Percentiles rank a stretch among this genome's conserved stretches.
Evolutionary conservation across 37 sponge, comb jelly and placozoan genomes (phyloP).

Genomic region (Halisarca cf. caerulea): DNA sequence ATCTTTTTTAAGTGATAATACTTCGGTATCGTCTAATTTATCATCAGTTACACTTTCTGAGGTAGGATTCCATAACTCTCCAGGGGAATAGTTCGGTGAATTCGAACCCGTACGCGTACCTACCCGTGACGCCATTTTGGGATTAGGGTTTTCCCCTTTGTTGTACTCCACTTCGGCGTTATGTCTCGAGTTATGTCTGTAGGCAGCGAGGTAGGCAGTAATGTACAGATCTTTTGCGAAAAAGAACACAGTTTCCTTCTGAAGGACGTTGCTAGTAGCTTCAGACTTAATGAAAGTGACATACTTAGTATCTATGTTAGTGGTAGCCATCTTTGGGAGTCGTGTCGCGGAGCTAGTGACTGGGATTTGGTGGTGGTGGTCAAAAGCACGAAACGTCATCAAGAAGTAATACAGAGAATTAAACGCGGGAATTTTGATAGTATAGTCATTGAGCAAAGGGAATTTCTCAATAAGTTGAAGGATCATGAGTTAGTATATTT

Average conservation of each 20-base stretch:
- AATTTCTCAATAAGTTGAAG: constrained; percentile 28
- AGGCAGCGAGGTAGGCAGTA: neutral
- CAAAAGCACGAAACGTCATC: neutral
- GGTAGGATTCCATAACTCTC: too few relatives aligned
- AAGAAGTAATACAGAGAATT: constrained; percentile 33
- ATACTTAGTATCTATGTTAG: constrained; percentile 50
- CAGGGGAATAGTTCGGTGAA: too few relatives aligned
- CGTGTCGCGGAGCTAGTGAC: constrained; percentile 56
- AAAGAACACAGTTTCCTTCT: neutral
- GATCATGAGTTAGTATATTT: constrained; percentile 41
- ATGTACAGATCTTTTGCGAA: neutral
- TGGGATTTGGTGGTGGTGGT: constrained; percentile 69
- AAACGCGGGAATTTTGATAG: constrained; percentile 52
- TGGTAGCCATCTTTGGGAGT: constrained; percentile 76
- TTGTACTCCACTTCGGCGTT: too few relatives aligned
- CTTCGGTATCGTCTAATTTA: too few relatives aligned
- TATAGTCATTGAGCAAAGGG: constrained; percentile 41
- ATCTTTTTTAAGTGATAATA: neutral
- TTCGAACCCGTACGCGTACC: too few relatives aligned
- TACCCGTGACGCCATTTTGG: too few relatives aligned
- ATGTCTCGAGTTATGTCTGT: too few relatives aligned
- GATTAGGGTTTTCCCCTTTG: too few relatives aligned
- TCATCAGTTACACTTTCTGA: too few relatives aligned
- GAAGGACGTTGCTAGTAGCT: constrained; percentile 15
- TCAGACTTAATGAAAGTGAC: constrained; percentile 36